Conservation (phyloP, 2,888 invertebrate genomes). For the Zele albiditarsus region DNA sequence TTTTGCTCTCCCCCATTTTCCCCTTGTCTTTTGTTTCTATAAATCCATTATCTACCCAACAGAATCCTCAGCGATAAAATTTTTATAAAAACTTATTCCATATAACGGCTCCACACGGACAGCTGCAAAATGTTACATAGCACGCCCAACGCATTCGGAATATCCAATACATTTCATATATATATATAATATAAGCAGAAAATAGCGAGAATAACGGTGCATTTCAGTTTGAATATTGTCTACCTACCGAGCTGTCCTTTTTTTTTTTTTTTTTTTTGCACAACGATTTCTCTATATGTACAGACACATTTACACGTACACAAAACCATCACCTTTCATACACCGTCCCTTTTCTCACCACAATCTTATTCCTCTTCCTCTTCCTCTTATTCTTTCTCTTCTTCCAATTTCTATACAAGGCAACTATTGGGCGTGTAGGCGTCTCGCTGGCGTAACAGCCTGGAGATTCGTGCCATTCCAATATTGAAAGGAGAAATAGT, state of each 20-base stretch:
- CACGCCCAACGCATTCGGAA: constrained; percentile 25
- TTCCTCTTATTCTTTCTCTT: neutral
- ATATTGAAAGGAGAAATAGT: constrained; percentile 67
- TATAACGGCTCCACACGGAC: constrained; percentile 27
- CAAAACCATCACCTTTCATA: constrained; percentile 5
- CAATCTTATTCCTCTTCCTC: constrained; percentile 8
- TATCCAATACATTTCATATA: constrained; percentile 14
- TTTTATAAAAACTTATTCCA: constrained; percentile 22
- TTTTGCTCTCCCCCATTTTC: neutral
- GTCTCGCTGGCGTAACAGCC: constrained; percentile 29
- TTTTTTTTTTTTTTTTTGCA: neutral
- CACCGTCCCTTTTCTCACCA: constrained; percentile 12
- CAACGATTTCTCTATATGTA: neutral
- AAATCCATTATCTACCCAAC: constrained; percentile 12
- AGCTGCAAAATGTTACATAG: constrained; percentile 25
- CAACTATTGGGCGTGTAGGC: constrained; percentile 32
- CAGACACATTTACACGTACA: neutral
- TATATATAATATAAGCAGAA: constrained; percentile 28
- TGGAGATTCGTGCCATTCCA: constrained; percentile 52
- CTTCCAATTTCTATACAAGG: constrained; percentile 22
- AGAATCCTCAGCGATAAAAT: constrained; percentile 23
- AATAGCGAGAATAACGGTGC: constrained; percentile 33
- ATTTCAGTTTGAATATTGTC: constrained; percentile 32
- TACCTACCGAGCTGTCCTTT: constrained; percentile 4
- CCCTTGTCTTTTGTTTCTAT: neutral